phyloP scores from a whole-genome alignment of 2,113 vertebrate species.

The Clarias gariepinus region DNA sequence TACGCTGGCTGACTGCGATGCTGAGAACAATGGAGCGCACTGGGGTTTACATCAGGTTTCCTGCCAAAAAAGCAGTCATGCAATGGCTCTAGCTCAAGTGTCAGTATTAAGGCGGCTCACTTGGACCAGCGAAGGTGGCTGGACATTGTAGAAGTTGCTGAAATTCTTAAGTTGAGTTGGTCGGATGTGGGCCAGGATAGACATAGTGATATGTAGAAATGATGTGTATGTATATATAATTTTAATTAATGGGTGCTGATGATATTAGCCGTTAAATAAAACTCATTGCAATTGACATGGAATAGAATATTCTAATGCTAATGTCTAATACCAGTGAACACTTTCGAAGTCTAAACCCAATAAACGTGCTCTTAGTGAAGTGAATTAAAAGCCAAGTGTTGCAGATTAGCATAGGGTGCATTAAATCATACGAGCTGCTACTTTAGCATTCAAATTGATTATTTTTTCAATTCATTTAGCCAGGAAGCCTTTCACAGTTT shows the following conservation, averaged over 20 bases:
- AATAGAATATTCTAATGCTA: constrained; percentile 18
- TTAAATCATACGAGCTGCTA: neutral
- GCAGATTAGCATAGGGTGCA: neutral
- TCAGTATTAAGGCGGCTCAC: constrained; percentile 44
- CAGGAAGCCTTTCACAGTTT: neutral
- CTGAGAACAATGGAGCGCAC: constrained; percentile 63
- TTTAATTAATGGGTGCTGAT: neutral
- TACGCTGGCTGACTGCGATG: constrained; percentile 59
- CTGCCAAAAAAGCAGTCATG: constrained; percentile 62
- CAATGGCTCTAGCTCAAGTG: constrained; percentile 44
- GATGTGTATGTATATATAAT: constrained; percentile 3
- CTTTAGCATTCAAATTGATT: neutral
- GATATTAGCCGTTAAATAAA: constrained; percentile 6
- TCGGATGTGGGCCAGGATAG: neutral
- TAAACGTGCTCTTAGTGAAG: neutral
- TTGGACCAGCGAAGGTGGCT: constrained; percentile 34
- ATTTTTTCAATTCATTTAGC: neutral
- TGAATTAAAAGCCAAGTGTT: neutral
- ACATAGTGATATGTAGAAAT: neutral
- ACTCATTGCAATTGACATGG: constrained; percentile 58
- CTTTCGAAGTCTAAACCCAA: neutral
- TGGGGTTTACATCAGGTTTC: constrained; percentile 50
- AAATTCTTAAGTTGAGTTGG: neutral
- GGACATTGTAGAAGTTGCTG: constrained; percentile 31
- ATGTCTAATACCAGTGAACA: neutral